Percentiles rank a stretch among this genome's conserved stretches.
Evolutionary conservation across 2,113 vertebrate genomes (phyloP).

Genomic region (Rutilus rutilus): DNA sequence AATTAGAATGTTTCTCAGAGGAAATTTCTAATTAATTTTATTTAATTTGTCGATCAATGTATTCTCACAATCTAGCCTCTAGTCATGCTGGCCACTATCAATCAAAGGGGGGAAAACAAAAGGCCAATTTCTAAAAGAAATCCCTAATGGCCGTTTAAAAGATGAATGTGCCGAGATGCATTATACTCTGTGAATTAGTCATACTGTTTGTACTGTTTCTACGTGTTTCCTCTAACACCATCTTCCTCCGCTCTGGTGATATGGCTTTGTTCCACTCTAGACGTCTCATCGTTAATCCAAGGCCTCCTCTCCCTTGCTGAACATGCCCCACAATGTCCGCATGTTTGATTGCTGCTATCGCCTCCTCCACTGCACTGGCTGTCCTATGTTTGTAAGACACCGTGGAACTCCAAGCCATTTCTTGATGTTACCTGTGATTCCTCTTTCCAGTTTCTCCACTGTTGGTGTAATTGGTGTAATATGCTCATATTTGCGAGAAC

Average conservation of each 20-base stretch:
- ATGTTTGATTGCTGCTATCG: not conserved
- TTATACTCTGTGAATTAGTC: conserved; percentile 19
- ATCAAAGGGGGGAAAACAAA: not conserved
- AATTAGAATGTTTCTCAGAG: not conserved
- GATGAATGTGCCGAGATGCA: not conserved
- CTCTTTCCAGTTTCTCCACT: too few species aligned
- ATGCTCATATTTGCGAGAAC: too few species aligned
- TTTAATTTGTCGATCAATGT: not conserved
- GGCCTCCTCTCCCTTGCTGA: not conserved
- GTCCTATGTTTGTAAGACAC: too few species aligned
- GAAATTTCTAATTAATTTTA: not conserved
- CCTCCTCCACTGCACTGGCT: too few species aligned
- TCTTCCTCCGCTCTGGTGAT: not conserved
- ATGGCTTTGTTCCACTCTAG: not conserved
- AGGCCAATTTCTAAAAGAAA: not conserved
- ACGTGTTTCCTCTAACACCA: not conserved
- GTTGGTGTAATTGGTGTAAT: too few species aligned
- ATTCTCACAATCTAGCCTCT: not conserved
- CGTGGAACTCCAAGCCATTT: too few species aligned
- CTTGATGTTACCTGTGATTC: too few species aligned
- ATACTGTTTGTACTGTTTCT: not conserved
- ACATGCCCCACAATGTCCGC: not conserved
- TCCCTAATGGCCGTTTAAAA: not conserved
- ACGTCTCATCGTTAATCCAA: not conserved
- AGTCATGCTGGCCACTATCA: not conserved